Evolutionary conservation across 2,888 invertebrate genomes (phyloP), one percentile per base, ranked within the genome.

Genomic region (Stenotaenia linearis): DNA sequence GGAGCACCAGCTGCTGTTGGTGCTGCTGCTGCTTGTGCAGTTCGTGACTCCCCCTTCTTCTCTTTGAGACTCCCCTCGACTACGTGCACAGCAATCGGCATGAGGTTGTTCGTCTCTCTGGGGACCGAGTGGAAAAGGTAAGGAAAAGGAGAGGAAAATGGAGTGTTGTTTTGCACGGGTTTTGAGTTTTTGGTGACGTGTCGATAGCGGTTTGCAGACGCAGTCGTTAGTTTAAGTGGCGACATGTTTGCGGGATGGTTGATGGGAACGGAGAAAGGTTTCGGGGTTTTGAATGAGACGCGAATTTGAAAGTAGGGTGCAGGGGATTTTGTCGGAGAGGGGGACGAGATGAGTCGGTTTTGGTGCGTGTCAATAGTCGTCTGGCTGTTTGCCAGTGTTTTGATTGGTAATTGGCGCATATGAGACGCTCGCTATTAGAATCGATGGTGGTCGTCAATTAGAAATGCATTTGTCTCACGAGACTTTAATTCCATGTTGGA

Each of bases 361-460:
- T 12, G 0, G 6, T 4, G 40, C 15, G 40, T 56, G 56, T 56
- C 56, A 56, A 56, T 56, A 56, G 56, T 56, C 23, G 56, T 56
- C 56, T 56, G 56, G 56, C 56, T 56, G 56, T 56, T 56, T 56
- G 56, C 56, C 56, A 56, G 56, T 56, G 56, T 56, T 56, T 56
- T 56, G 56, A 56, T 56, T 56, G 56, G 56, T 56, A 56, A 56
- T 56, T 56, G 56, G 56, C 18, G 56, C 56, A 23, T 56, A 56
- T 23, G 56, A 56, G 21, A 56, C 56, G 56, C 23, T 56, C 56
- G 56, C n/a, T 56, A 23, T 23, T 56, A 23, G 21, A 56, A 21
- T 23, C 21, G 56, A 56, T 56, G 7, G 56, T 23, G 56, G 56
- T 56, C 56, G 56, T 56, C 56, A 56, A 56, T 56, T 56, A 56